A percentile compares a stretch with the other conserved stretches of the same genome.
Conservation (phyloP, 1,140 invertebrate species). For the Zaprionus davidi region DNA sequence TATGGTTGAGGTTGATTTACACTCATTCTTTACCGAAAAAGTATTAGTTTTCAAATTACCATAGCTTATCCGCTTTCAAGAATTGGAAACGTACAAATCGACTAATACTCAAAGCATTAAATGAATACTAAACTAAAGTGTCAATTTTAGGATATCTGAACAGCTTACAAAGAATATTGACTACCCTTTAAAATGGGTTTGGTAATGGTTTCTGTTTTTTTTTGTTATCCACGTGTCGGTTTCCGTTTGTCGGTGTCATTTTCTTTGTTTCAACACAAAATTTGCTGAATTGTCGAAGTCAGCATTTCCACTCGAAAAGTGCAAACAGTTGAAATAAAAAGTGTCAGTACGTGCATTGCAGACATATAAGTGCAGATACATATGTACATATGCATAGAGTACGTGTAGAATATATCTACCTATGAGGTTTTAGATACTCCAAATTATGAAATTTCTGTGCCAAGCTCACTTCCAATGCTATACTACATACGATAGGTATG, state of each 20-base stretch:
- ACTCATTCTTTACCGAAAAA: neutral
- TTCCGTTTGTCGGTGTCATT: slow-evolving; percentile 33
- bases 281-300: slow-evolving; percentile 29
- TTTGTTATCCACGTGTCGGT: slow-evolving; percentile 16
- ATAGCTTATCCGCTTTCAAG: neutral
- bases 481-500: neutral
- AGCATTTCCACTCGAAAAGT: slow-evolving; percentile 29
- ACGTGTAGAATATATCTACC: neutral
- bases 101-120: neutral
- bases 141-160: neutral
- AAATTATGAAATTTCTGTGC: slow-evolving; percentile 27
- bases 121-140: neutral
- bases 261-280: slow-evolving; percentile 31
- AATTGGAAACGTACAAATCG: neutral
- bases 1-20: neutral
- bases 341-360: slow-evolving; percentile 24
- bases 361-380: slow-evolving; percentile 16
- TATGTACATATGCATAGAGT: neutral
- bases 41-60: neutral
- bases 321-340: slow-evolving; percentile 27
- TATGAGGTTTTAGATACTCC: slow-evolving; percentile 14
- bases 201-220: neutral
- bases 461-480: slow-evolving; percentile 14
- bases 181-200: slow-evolving; percentile 6
- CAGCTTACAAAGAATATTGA: neutral